A percentile compares a stretch with the other conserved stretches of the same genome.
phyloP scores from a whole-genome alignment of 2,888 invertebrate genomes.

The Ypsolopha sequella region DNA sequence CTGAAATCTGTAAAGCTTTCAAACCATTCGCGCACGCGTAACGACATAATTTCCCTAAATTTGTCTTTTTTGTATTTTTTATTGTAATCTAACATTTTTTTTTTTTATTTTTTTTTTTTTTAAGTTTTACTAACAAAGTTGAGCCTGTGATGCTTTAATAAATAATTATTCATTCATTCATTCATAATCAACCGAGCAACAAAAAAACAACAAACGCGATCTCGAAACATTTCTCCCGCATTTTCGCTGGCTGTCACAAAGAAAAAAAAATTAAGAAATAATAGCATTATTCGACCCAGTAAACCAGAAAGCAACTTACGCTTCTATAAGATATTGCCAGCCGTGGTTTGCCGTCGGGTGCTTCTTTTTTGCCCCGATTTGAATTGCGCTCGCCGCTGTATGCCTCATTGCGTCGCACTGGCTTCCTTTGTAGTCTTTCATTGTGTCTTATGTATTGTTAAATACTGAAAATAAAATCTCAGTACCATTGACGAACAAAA shows the following conservation, averaged over 20 bases:
- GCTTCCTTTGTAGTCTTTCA: neutral
- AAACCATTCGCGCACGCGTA: too few species aligned
- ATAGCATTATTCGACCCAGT: constrained; percentile 52
- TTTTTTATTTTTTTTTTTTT: too few species aligned
- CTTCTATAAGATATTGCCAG: constrained; percentile 13
- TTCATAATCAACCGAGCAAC: neutral
- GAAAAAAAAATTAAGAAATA: constrained; percentile 40
- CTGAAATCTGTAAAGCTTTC: too few species aligned
- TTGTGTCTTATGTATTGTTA: too few species aligned
- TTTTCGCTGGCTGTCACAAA: constrained; percentile 35
- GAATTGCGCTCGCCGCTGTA: too few species aligned
- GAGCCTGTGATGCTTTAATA: too few species aligned
- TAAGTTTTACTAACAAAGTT: too few species aligned
- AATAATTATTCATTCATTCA: too few species aligned
- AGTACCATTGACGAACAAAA: neutral
- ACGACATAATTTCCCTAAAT: too few species aligned
- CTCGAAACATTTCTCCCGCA: constrained; percentile 24
- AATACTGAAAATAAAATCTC: neutral
- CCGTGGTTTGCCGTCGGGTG: constrained; percentile 11
- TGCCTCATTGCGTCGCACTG: neutral
- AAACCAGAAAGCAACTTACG: constrained; percentile 42
- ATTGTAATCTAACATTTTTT: too few species aligned
- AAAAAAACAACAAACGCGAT: neutral
- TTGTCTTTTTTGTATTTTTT: too few species aligned
- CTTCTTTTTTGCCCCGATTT: constrained; percentile 36